Percentiles rank a stretch among this genome's conserved stretches.
phyloP scores from a whole-genome alignment of 2,797 vertebrate genomes.

The Epinephelus awoara region DNA sequence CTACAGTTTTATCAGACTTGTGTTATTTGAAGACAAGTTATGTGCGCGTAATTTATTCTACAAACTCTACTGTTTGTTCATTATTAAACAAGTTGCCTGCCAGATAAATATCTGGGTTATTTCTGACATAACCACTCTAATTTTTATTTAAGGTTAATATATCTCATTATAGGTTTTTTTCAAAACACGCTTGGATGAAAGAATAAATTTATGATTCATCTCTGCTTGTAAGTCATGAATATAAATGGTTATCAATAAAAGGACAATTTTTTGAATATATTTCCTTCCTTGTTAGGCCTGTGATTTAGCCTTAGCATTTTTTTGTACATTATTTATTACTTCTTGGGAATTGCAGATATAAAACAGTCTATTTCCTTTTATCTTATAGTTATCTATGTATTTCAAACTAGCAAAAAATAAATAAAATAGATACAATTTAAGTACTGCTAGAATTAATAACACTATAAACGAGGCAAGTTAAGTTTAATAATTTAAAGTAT shows the following conservation, averaged over 20 bases:
- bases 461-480: not conserved
- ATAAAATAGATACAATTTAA: not conserved
- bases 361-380: not conserved
- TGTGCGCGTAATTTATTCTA: slow-evolving; percentile 45
- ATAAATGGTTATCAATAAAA: slow-evolving; percentile 35
- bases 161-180: not conserved
- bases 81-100: not conserved
- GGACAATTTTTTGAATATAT: slow-evolving; percentile 9
- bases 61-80: not conserved
- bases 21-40: slow-evolving; percentile 15
- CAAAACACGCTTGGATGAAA: slow-evolving; percentile 17
- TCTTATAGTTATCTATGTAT: not conserved
- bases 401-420: not conserved
- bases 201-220: slow-evolving; percentile 15
- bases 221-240: slow-evolving; percentile 12
- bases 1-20: slow-evolving; percentile 26
- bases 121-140: slow-evolving; percentile 6
- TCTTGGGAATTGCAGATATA: not conserved
- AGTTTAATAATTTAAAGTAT: not conserved
- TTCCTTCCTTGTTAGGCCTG: not conserved
- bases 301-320: not conserved
- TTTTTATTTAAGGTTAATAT: slow-evolving; percentile 12
- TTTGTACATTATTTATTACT: not conserved
- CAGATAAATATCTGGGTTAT: not conserved
- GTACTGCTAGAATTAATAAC: not conserved